Evolutionary conservation across 2,888 invertebrate species (phyloP).

Genomic region (Margaritifera margaritifera): DNA sequence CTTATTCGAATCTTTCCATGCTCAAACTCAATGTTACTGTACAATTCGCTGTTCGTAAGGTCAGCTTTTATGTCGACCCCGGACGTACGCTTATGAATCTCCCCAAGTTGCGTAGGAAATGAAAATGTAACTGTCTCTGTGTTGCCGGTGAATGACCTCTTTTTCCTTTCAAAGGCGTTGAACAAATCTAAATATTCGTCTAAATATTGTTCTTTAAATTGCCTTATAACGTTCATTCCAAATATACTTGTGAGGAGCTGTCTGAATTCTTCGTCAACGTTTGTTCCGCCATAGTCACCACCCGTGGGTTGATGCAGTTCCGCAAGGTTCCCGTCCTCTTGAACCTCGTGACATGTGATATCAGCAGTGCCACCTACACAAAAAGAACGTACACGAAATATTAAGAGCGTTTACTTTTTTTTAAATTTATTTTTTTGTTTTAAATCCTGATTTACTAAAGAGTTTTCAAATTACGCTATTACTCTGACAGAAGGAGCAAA

Average conservation of each 20-base stretch:
- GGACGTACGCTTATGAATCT: constrained; percentile 7
- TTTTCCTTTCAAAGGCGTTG: constrained; percentile 24
- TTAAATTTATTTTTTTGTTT: too few relatives aligned
- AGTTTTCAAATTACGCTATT: too few relatives aligned
- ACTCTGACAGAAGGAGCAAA: too few relatives aligned
- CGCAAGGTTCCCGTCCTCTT: constrained; percentile 18
- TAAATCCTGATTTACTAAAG: too few relatives aligned
- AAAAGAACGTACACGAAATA: too few relatives aligned
- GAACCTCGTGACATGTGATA: constrained; percentile 26
- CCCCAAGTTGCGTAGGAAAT: constrained; percentile 16
- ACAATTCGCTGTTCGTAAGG: too few relatives aligned
- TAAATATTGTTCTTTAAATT: constrained; percentile 14
- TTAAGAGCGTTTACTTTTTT: too few relatives aligned
- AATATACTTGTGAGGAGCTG: constrained; percentile 8
- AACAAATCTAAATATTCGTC: constrained; percentile 27
- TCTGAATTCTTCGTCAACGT: constrained; percentile 22
- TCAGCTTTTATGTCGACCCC: neutral
- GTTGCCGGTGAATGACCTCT: constrained; percentile 19
- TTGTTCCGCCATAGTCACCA: constrained; percentile 31
- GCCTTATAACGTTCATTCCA: constrained; percentile 7
- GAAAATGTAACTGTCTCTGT: constrained; percentile 11
- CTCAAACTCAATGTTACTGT: neutral
- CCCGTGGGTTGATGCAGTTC: constrained; percentile 28
- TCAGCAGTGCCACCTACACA: constrained; percentile 3
- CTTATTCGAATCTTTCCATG: neutral